Conservation (phyloP, 2,797 vertebrate species). For the Parambassis ranga region DNA sequence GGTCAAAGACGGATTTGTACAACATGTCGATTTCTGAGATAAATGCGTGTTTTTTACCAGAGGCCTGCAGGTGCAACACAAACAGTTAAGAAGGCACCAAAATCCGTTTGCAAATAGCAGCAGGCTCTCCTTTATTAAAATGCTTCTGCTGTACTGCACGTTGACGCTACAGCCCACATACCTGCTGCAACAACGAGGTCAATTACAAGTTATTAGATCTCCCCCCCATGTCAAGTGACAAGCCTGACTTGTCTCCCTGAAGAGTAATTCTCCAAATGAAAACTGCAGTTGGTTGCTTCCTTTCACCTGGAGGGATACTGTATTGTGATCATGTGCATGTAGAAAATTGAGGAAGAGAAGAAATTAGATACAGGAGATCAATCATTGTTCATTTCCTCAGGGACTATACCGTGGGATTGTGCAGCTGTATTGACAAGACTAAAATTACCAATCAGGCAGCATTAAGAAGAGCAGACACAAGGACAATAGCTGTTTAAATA, state of each 20-base stretch:
- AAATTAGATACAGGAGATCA: slow-evolving; percentile 40
- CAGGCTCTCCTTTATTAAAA: slow-evolving; percentile 18
- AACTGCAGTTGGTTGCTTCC: slow-evolving; percentile 23
- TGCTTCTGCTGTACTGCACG: not conserved
- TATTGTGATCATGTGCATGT: slow-evolving; percentile 27
- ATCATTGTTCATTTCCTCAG: slow-evolving; percentile 55
- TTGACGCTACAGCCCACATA: not conserved
- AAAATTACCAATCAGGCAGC: slow-evolving; percentile 27
- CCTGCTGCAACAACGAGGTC: slow-evolving; percentile 29
- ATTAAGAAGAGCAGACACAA: not conserved
- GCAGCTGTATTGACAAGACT: slow-evolving; percentile 9
- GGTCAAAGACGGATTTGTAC: slow-evolving; percentile 39
- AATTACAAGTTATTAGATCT: slow-evolving; percentile 20
- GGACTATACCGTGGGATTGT: slow-evolving; percentile 4
- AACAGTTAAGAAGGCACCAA: not conserved
- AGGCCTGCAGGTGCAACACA: too few species aligned
- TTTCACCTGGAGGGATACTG: slow-evolving; percentile 27
- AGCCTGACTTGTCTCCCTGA: not conserved
- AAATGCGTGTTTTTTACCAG: slow-evolving; percentile 43
- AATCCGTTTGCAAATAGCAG: slow-evolving; percentile 23
- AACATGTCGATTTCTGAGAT: slow-evolving; percentile 20
- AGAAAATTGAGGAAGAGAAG: slow-evolving; percentile 16
- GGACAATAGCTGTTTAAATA: slow-evolving; percentile 1
- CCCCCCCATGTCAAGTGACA: slow-evolving; percentile 22
- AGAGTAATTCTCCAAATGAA: slow-evolving; percentile 49